Evolutionary conservation across 1,140 invertebrate genomes (phyloP), one percentile per base, ranked within the genome.

Genomic region (Orius laevigatus): DNA sequence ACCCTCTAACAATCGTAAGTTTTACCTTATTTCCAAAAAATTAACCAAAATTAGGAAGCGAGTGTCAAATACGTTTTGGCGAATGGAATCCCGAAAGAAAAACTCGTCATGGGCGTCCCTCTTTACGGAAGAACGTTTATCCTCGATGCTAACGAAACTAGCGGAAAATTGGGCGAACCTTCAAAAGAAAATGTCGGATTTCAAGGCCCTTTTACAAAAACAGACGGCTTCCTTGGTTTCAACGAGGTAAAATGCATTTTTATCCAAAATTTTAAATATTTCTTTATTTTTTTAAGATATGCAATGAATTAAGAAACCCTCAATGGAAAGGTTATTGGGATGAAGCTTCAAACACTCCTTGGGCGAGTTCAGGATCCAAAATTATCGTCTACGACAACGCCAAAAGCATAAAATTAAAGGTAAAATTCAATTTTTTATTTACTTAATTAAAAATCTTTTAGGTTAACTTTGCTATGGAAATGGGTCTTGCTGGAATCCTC

Each of bases 151-250:
- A 58, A 45, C 58, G 63, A 52, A 57, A 62, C 49, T 45, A 58
- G 39, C 64, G 63, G 62, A 50, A 66, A 62, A 19, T 52, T 72
- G 0, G 70, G 70, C 12, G 63, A 72, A 19, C 35, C 58, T 1
- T 69, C 70, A 1, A 11, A 15, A 12, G 16, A 43, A 14, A 67
- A 66, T 2, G 62, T 62, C 2, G 81, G 82, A 2, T 79, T 83
- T 59, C 66, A 70, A 49, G 88, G 88, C 1, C 78, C 79, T 1
- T 84, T 71, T 53, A 91, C 84, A 0, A 66, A 69, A n/a, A 79
- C 89, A 62, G 70, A 76, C 56, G 89, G 88, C 1, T 86, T 87
- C 54, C 73, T 90, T 61, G 84, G 86, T 12, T 93, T 88, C 58
- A 90, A 91, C 63, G 86, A 91, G 69, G 79, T 81, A 61, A 56